Evolutionary conservation across 2,888 invertebrate species (phyloP).

Genomic region (Cinara cedri): DNA sequence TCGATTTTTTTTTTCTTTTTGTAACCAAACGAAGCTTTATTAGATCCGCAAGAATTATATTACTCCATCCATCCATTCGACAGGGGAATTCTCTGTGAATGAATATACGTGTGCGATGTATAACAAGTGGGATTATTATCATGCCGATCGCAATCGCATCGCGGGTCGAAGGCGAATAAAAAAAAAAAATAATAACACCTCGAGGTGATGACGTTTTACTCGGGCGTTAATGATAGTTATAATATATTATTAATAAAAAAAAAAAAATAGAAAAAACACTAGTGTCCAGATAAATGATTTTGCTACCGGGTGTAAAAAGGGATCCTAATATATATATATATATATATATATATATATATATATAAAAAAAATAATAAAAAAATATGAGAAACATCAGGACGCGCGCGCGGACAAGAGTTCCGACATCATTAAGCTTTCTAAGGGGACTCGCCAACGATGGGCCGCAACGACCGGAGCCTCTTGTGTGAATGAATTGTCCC

Average conservation of each 20-base stretch:
- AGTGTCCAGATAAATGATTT: conserved; percentile 3
- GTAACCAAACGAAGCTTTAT: background rate
- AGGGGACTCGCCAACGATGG: conserved; percentile 14
- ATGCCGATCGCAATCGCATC: conserved; percentile 6
- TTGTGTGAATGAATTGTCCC: conserved; percentile 57
- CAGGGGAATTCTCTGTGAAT: too few relatives aligned
- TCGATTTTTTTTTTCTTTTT: background rate
- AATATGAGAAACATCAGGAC: too few relatives aligned
- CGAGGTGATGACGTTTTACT: background rate
- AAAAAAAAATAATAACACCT: background rate
- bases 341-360: too few relatives aligned
- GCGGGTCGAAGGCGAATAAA: background rate
- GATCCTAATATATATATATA: background rate
- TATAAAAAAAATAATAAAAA: background rate
- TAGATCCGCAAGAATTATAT: conserved; percentile 10
- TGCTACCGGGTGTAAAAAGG: background rate
- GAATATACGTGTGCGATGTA: too few relatives aligned
- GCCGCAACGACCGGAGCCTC: background rate
- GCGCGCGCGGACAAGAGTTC: background rate
- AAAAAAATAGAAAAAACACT: background rate
- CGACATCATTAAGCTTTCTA: conserved; percentile 40
- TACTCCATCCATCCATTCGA: too few relatives aligned
- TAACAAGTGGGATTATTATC: conserved; percentile 32
- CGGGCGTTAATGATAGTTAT: background rate
- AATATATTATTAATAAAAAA: conserved; percentile 1